Base-by-base conservation (phyloP, 64 coral and sea anemone species). In the Cladopsammia gracilis region DNA sequence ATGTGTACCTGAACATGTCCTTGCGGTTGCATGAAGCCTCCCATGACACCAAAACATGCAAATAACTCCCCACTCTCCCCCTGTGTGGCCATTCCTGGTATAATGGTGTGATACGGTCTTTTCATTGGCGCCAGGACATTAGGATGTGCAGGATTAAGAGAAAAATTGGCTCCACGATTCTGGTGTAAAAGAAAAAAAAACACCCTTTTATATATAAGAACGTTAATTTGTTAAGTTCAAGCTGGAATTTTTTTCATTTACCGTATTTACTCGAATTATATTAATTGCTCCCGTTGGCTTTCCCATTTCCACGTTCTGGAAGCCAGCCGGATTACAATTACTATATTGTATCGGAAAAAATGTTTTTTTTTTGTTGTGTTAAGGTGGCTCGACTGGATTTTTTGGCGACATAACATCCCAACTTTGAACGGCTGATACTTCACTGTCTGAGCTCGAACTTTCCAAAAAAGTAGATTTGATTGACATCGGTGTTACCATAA, bases 41-140 rank as follows among this genome's bases (percentile, higher is more conserved):
- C 98, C 98, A 99, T 99, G 47, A 99, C 98, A 52, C 98, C 98
- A 94, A 99, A 99, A 73, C 98, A 94, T 5, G 98, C 94, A 77
- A 88, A 99, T 42, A 99, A 65, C 43, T 96, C 94, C 15, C 91
- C 91, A 54, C 74, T 94, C 54, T 96, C 83, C 6, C 65, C 91
- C 58, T 53, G 75, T 25, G 98, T 99, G 50, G 94, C 94, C 98
- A 99, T 96, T 49, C 91, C 94, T n/a, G 98, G 98, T 26, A 99
- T 99, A 53, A 99, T 96, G 10, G 98, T 99, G 68, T 99, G 98
- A 76, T 94, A 99, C 13, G 98, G 88, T 73, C 98, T 86, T 80
- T 99, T 99, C 14, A 71, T 78, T 34, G 98, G 91, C 14, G 64
- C 92, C 14, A 93, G 54, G 15, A 44, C 91, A 68, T 99, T 99